Evolutionary conservation across 2,888 invertebrate species (phyloP).

Genomic region (Sminthurinus aureus): DNA sequence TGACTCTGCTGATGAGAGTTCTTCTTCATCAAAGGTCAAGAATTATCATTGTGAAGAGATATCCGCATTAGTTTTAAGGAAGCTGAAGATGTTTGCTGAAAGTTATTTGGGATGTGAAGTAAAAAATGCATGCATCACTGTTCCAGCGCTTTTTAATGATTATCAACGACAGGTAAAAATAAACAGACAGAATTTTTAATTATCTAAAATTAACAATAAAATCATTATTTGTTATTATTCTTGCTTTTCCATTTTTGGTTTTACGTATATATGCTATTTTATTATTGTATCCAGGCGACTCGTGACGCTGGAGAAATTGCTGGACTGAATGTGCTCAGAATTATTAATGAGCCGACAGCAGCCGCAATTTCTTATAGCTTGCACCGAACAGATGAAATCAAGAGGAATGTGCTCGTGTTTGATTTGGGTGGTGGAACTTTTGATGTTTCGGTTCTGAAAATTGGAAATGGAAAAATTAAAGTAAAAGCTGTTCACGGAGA

Average conservation of each 20-base stretch:
- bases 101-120: neutral
- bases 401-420: slow-evolving; percentile 62
- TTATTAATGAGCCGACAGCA: slow-evolving; percentile 64
- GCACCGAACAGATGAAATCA: slow-evolving; percentile 1
- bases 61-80: neutral
- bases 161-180: slow-evolving; percentile 65
- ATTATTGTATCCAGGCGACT: neutral
- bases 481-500: slow-evolving; percentile 35
- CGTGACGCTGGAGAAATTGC: slow-evolving; percentile 12
- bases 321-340: slow-evolving; percentile 77
- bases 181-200: no score
- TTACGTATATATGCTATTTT: no score
- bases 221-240: slow-evolving; percentile 76
- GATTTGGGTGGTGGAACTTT: slow-evolving; percentile 57
- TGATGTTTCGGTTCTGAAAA: slow-evolving; percentile 53
- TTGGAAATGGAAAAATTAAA: slow-evolving; percentile 70
- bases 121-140: neutral
- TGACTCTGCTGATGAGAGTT: no score
- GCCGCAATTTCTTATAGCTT: slow-evolving; percentile 13
- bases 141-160: slow-evolving; percentile 16
- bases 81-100: neutral
- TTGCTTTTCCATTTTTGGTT: slow-evolving; percentile 56
- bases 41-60: neutral
- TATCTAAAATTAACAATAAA: slow-evolving; percentile 67
- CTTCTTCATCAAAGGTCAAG: no score